Evolutionary conservation across 2,888 invertebrate genomes (phyloP).

Genomic region (Alsophila aescularia): DNA sequence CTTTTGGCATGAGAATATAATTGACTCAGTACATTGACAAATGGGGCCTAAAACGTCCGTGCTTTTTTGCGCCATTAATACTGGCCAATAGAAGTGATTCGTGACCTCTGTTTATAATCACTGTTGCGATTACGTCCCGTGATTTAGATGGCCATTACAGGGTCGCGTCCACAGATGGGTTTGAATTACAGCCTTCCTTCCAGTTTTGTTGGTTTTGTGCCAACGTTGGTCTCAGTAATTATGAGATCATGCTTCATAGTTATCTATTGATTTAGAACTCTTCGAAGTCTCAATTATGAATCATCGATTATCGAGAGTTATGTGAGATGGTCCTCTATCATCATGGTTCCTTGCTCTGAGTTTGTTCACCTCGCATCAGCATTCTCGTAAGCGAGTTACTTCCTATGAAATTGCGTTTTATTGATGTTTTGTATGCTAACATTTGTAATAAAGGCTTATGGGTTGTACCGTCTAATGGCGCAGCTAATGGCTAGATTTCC

Average conservation of each 20-base stretch:
- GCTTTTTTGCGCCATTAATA: conserved; percentile 74
- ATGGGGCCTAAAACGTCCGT: conserved; percentile 52
- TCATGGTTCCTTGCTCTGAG: conserved; percentile 57
- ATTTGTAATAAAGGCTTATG: conserved; percentile 39
- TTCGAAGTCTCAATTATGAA: conserved; percentile 77
- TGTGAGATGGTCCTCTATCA: conserved; percentile 67
- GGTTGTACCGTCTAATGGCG: conserved; percentile 22
- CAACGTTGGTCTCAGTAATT: conserved; percentile 71
- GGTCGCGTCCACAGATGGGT: conserved; percentile 74
- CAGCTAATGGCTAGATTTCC: conserved; percentile 16
- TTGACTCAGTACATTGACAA: conserved; percentile 63
- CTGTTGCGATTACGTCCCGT: conserved; percentile 75
- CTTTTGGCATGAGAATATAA: conserved; percentile 38
- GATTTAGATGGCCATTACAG: conserved; percentile 76
- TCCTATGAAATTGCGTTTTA: conserved; percentile 46
- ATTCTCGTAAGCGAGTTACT: conserved; percentile 39
- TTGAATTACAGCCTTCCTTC: conserved; percentile 76
- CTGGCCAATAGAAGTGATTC: conserved; percentile 67
- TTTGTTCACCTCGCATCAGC: conserved; percentile 59
- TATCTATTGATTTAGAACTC: conserved; percentile 78
- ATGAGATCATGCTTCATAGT: conserved; percentile 80
- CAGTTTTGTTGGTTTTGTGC: conserved; percentile 74
- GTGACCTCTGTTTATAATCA: conserved; percentile 78
- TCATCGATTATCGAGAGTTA: conserved; percentile 74
- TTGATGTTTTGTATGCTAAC: conserved; percentile 47